phyloP scores from a whole-genome alignment of 2,113 vertebrate genomes.

The Aythya baeri region DNA sequence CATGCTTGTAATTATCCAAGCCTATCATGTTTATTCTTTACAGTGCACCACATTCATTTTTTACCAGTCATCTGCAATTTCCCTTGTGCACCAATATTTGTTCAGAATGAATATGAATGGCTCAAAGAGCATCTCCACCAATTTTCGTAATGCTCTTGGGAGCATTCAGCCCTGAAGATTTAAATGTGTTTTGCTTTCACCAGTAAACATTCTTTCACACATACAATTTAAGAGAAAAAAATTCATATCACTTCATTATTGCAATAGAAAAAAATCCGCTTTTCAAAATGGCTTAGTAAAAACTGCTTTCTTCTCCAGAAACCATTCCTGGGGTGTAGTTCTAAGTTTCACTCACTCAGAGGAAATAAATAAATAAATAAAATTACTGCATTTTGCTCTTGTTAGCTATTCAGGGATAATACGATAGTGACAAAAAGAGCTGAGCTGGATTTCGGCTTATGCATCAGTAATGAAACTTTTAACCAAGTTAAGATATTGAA shows the following conservation, averaged over 20 bases:
- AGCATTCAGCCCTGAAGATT: not conserved
- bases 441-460: not conserved
- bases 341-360: not conserved
- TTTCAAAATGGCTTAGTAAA: slow-evolving; percentile 13
- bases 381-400: not conserved
- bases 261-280: not conserved
- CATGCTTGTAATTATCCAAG: not conserved
- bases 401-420: not conserved
- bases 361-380: not conserved
- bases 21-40: not conserved
- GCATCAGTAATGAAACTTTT: not conserved
- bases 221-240: not conserved
- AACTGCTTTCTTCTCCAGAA: not conserved
- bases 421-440: not conserved
- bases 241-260: not conserved
- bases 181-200: slow-evolving; percentile 34
- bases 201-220: not conserved
- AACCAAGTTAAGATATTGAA: not conserved
- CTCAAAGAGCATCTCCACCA: not conserved
- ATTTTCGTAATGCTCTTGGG: not conserved
- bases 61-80: not conserved
- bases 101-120: not conserved
- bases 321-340: not conserved
- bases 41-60: not conserved
- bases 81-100: not conserved